Base-by-base conservation (phyloP, 2,888 invertebrate species). In the Drosophila paramelanica region DNA sequence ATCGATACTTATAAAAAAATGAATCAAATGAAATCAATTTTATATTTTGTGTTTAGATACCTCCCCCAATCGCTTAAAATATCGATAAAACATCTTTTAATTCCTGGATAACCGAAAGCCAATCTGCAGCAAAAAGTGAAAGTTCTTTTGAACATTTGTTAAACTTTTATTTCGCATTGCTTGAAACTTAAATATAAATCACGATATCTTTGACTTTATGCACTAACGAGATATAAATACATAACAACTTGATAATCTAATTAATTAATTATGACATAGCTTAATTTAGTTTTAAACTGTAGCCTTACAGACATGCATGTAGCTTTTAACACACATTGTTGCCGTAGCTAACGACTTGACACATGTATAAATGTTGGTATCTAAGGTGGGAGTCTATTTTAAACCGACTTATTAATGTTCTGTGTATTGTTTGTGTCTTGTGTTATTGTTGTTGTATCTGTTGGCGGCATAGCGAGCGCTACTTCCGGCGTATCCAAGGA, bases 131-230 rank as follows among this genome's bases (percentile, higher is more conserved):
- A 5, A 27, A 7, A 6, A 27, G 7, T 27, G 6, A 27, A 27
- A 27, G 7, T 5, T 14, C 27, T 17, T 13, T 56, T 41, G 14
- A 42, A 41, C 49, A 10, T 46, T 51, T 43, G 39, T 61, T 60
- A 39, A 69, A 51, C 38, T 45, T 72, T 67, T 73, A 77, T 73
- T 73, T 79, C 47, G 67, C 62, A 61, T 61, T 68, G 33, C 13
- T 58, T 77, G 73, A 45, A 75, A 72, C 85, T 85, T 85, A 85
- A 67, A 73, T 68, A 51, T 85, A 85, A 71, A 85, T 85, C 85
- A 85, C 85, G 85, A 79, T 87, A 88, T 85, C 81, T 88, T 85
- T 85, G 84, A 89, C 67, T 78, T 79, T 81, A 87, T 73, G 65
- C 65, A 77, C 85, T 85, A 88, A 67, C 72, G 84, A 83, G 79